Conservation (phyloP, 2,113 vertebrate species). For the pig (Sus scrofa) region DNA sequence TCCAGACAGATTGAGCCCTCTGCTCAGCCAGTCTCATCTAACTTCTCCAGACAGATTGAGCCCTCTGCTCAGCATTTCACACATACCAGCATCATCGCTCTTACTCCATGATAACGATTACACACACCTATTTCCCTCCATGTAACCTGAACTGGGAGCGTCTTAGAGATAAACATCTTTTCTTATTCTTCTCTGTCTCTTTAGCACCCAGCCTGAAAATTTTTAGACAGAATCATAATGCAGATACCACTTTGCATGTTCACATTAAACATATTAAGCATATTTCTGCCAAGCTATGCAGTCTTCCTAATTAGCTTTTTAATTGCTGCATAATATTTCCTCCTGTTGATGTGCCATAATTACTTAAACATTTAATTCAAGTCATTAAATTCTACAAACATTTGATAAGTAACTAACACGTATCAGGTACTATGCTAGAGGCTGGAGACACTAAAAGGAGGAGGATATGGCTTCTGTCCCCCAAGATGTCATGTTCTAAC, state of each 20-base stretch:
- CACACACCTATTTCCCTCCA: background rate
- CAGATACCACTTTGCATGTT: constrained; percentile 65
- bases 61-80: background rate
- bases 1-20: no score
- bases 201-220: constrained; percentile 27
- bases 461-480: background rate
- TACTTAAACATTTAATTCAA: constrained; percentile 77
- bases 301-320: constrained; percentile 78
- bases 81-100: background rate
- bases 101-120: background rate
- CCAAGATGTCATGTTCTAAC: background rate
- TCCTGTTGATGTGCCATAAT: constrained; percentile 73
- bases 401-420: constrained; percentile 8
- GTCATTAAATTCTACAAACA: constrained; percentile 72
- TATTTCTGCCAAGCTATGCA: constrained; percentile 20
- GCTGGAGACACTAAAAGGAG: background rate
- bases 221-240: constrained; percentile 50
- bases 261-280: constrained; percentile 66
- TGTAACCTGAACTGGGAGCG: background rate
- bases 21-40: no score
- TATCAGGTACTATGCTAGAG: background rate
- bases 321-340: constrained; percentile 79
- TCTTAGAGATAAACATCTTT: background rate
- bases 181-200: constrained; percentile 32
- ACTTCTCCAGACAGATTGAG: no score